phyloP scores from a whole-genome alignment of 2,888 invertebrate genomes.

The Monochamus alternatus region DNA sequence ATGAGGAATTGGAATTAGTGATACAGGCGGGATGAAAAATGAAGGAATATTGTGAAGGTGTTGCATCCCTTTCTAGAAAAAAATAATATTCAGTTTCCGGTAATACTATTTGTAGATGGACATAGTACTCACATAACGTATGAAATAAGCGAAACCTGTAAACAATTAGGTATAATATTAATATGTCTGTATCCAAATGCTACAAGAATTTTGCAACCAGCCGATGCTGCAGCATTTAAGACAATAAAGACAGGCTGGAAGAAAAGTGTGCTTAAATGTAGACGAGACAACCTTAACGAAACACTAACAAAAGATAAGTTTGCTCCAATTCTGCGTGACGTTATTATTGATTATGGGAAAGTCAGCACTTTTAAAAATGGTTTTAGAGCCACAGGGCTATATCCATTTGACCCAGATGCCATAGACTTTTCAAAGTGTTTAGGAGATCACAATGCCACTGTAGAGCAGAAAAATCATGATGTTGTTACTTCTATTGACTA shows the following conservation, averaged over 20 bases:
- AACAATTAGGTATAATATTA: conserved; percentile 10
- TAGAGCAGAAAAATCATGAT: no score
- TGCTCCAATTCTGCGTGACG: conserved; percentile 40
- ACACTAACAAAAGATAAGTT: conserved; percentile 38
- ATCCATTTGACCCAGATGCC: no score
- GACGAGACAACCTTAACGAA: conserved; percentile 51
- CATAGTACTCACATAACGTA: conserved; percentile 3
- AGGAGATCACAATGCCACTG: no score
- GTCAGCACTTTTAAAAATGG: conserved; percentile 38
- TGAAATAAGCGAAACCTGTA: conserved; percentile 8
- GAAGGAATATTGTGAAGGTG: conserved; percentile 7
- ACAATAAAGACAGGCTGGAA: conserved; percentile 46
- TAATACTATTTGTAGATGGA: neutral
- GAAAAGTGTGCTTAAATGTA: conserved; percentile 59
- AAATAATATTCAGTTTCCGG: conserved; percentile 6
- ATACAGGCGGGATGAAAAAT: conserved; percentile 3
- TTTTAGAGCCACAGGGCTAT: conserved; percentile 13
- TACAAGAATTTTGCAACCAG: neutral
- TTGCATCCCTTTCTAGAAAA: conserved; percentile 1
- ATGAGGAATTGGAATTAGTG: conserved; percentile 7
- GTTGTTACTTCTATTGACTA: no score
- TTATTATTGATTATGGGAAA: conserved; percentile 30
- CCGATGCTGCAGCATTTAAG: conserved; percentile 1
- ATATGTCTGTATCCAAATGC: conserved; percentile 4
- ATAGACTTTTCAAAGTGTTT: no score